Evolutionary conservation across 1,140 invertebrate species (phyloP).

Genomic region (Drosophila takahashii): DNA sequence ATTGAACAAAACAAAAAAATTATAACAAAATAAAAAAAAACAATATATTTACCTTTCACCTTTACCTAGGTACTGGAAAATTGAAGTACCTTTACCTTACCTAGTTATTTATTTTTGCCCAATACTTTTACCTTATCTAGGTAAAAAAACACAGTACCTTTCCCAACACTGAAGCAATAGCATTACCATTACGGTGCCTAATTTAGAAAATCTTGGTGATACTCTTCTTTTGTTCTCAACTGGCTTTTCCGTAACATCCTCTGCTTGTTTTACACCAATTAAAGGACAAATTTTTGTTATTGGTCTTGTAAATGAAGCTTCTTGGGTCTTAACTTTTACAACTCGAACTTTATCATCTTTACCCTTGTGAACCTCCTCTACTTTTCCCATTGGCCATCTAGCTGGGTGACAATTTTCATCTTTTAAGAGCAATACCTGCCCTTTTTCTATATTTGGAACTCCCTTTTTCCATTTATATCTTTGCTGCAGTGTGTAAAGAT

Average conservation of each 20-base stretch:
- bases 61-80: too few relatives aligned
- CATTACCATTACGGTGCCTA: neutral
- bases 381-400: neutral
- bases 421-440: neutral
- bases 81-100: too few relatives aligned
- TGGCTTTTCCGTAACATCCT: neutral
- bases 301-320: neutral
- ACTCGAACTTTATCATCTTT: neutral
- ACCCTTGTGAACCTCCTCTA: neutral
- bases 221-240: neutral
- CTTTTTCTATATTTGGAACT: conserved; percentile 1
- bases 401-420: neutral
- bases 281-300: neutral
- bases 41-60: too few relatives aligned
- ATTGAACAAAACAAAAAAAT: too few relatives aligned
- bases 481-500: neutral
- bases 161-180: neutral
- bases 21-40: too few relatives aligned
- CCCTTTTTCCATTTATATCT: neutral
- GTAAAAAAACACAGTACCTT: too few relatives aligned
- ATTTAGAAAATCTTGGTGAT: neutral
- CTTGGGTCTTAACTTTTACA: neutral
- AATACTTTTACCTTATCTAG: too few relatives aligned
- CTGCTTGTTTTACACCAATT: too few relatives aligned
- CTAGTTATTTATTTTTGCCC: too few relatives aligned